Conservation (phyloP, 2,888 invertebrate species). For the Dione vanillae region DNA sequence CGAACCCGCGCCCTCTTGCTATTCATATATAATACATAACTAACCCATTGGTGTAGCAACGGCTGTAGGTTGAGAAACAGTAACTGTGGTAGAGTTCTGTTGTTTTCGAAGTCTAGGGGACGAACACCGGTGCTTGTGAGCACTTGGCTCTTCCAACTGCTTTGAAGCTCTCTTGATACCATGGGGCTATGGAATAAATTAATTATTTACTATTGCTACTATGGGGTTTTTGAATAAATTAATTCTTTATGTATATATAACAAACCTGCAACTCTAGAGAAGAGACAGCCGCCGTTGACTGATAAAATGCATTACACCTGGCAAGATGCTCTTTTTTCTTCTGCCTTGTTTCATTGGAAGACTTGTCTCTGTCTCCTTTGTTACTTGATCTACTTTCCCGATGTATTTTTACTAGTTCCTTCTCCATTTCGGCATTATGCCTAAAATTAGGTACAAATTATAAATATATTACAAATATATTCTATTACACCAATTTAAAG, state of each 20-base stretch:
- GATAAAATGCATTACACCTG: slow-evolving; percentile 68
- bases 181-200: slow-evolving; percentile 50
- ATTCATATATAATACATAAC: too few relatives aligned
- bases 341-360: slow-evolving; percentile 61
- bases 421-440: slow-evolving; percentile 93
- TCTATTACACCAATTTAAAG: too few relatives aligned
- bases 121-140: slow-evolving; percentile 59
- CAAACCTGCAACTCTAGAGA: slow-evolving; percentile 46
- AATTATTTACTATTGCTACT: not conserved
- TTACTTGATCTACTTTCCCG: slow-evolving; percentile 83
- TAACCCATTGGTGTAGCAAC: slow-evolving; percentile 19
- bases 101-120: slow-evolving; percentile 48
- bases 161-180: slow-evolving; percentile 61
- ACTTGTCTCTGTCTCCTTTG: slow-evolving; percentile 58
- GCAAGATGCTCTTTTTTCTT: slow-evolving; percentile 78
- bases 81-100: slow-evolving; percentile 26
- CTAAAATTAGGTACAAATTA: slow-evolving; percentile 72
- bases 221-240: too few relatives aligned
- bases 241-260: not conserved
- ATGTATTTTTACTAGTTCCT: slow-evolving; percentile 88
- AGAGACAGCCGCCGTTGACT: slow-evolving; percentile 52
- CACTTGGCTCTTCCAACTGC: slow-evolving; percentile 47
- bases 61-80: not conserved
- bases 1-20: too few relatives aligned
- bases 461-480: too few relatives aligned